Evolutionary conservation across 2,888 invertebrate species (phyloP), one percentile per base, ranked within the genome.

Genomic region (Danaus chrysippus): DNA sequence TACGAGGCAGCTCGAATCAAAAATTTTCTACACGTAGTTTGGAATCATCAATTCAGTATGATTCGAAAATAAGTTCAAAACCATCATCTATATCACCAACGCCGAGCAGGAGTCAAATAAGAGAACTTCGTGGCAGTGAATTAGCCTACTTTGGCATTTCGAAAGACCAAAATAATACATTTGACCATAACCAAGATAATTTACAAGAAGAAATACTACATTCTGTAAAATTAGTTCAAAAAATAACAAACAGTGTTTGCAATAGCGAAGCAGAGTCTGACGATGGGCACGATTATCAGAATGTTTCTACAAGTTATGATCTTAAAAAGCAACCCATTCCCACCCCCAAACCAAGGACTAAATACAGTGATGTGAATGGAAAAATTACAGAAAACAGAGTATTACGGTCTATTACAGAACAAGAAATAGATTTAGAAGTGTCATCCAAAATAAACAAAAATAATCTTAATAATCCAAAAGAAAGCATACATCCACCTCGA

Each of bases 111-210:
- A 69, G 80, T 12, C 86, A 83, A 75, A 81, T 86, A 6, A 83
- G 93, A 68, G 90, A 92, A 77, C 80, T 93, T 52, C 86, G 92
- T 64, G 92, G 92, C 54, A 93, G 92, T 67, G 93, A 93, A 72
- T 82, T 93, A 55, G 92, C 92, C 64, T 93, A 92, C 74, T 93
- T 93, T 71, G 93, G 93, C 41, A 73, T 87, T 15, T 74, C 77
- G 56, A 76, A 77, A 49, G 63, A 63, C 73, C 87, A 13, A 54
- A 66, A 65, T 41, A 56, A 63, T 49, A 66, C 65, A 49, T 59
- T 46, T 49, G 63, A 65, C 43, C 62, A 70, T 17, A 71, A 70
- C 59, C 67, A 70, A 63, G 76, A 73, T 56, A 77, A 80, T 60
- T 74, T 77, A 56, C 73, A 72, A 56, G 82, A 86, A 54, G 79